Evolutionary conservation across 2,888 invertebrate genomes (phyloP).

Genomic region (Adela reaumurella): DNA sequence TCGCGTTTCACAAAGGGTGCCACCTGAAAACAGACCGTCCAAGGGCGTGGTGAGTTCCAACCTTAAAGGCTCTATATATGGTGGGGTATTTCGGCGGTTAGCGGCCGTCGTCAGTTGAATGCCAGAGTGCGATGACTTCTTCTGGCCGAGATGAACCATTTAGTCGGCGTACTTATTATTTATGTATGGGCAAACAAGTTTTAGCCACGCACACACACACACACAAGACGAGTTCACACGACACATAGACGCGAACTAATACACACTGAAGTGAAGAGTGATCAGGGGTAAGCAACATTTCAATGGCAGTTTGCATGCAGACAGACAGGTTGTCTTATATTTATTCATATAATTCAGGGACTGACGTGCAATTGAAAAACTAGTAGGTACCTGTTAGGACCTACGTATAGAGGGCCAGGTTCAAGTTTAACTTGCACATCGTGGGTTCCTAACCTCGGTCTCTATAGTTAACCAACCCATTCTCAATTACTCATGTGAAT

Average conservation of each 20-base stretch:
- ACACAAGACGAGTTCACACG: background rate
- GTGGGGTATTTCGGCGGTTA: background rate
- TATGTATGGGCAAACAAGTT: constrained; percentile 34
- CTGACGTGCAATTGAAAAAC: no score
- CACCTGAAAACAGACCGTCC: no score
- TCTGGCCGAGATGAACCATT: constrained; percentile 28
- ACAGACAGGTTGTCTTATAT: no score
- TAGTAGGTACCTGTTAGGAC: no score
- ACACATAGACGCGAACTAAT: background rate
- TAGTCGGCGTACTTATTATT: constrained; percentile 20
- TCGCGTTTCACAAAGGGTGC: no score
- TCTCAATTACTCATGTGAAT: no score
- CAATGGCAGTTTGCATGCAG: background rate
- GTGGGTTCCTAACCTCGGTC: no score
- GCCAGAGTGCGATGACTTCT: constrained; percentile 31
- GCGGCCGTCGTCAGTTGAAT: background rate
- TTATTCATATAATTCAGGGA: no score
- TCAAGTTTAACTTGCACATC: no score
- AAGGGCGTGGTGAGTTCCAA: no score
- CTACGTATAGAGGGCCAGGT: no score
- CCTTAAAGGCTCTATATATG: background rate
- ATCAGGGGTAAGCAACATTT: background rate
- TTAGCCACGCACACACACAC: constrained; percentile 4
- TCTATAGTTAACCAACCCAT: no score
- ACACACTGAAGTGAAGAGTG: background rate